Base-by-base conservation (phyloP, 2,113 vertebrate species). In the Clarias magur region DNA sequence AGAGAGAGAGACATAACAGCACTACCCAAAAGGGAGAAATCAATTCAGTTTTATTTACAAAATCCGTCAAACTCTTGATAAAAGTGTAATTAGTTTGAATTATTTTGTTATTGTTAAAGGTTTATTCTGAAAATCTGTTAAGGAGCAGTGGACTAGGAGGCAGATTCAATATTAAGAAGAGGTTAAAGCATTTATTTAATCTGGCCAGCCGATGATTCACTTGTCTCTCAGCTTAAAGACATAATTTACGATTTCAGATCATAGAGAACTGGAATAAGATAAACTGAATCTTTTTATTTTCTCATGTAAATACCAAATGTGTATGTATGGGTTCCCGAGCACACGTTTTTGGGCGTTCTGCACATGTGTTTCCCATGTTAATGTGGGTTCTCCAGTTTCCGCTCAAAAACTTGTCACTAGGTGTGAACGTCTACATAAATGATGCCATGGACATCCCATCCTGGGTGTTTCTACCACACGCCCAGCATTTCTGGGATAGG, bases 1-100 rank as follows among this genome's bases (percentile, higher is more conserved):
- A 27, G n/a, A 11, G 34, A 70, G n/a, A 17, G 10, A 13, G 30
- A 2, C n/a, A n/a, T 48, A 48, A 48, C 4, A 4, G 19, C 17
- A 56, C 42, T 38, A 62, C 54, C 85, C 59, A 76, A 59, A 48
- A 25, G 9, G n/a, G 42, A 17, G 25, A 85, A 84, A 57, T 80
- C 73, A 76, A 82, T 85, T 89, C 81, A 87, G 59, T 85, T n/a
- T 82, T 48, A 73, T 87, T 85, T 85, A 82, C 30, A 68, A 60
- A 85, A 30, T 80, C 57, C 27, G 30, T 42, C 21, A 30, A 54
- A 54, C 80, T 73, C 59, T 70, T 65, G 48, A 87, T 84, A 42
- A 81, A 80, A 83, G 34, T 78, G 34, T 80, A 67, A 86, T 88
- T 63, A 59, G 80, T 27, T 84, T 84, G 48, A 65, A 89, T 89